phyloP scores from a whole-genome alignment of 1,140 invertebrate genomes.

The Piezodorus guildinii region DNA sequence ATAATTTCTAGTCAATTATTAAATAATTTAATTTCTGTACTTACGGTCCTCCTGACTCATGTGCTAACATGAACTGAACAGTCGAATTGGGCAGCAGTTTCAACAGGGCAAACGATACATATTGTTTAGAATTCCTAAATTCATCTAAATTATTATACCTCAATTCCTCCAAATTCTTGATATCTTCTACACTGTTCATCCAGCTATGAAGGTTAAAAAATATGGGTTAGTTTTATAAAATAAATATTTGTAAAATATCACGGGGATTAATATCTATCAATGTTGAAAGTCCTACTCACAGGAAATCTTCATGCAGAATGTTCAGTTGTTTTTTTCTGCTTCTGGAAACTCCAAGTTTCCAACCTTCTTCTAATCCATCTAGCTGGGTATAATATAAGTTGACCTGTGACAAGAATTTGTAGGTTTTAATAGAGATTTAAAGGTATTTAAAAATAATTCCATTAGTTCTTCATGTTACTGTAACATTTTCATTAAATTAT shows the following conservation, averaged over 20 bases:
- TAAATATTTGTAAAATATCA: neutral
- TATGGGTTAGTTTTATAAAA: too few relatives aligned
- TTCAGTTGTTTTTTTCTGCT: conserved; percentile 45
- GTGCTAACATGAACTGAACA: conserved; percentile 43
- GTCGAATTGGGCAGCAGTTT: conserved; percentile 43
- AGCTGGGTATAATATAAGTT: conserved; percentile 57
- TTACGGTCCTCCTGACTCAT: conserved; percentile 55
- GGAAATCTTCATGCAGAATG: conserved; percentile 46
- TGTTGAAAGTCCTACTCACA: conserved; percentile 33
- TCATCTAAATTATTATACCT: conserved; percentile 30
- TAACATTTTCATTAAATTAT: too few relatives aligned
- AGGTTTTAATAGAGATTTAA: neutral
- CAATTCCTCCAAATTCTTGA: conserved; percentile 56
- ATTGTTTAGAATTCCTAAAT: neutral
- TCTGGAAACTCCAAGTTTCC: conserved; percentile 49
- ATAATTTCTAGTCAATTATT: neutral
- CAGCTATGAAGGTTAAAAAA: conserved; percentile 33
- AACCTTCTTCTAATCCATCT: conserved; percentile 53
- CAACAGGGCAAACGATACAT: conserved; percentile 38
- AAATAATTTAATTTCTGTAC: conserved; percentile 26
- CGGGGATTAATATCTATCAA: neutral
- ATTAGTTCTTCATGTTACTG: neutral
- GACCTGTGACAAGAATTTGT: conserved; percentile 38
- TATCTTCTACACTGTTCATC: conserved; percentile 63
- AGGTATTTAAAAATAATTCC: neutral